A percentile compares a stretch with the other conserved stretches of the same genome.
Evolutionary conservation across 1,140 invertebrate species (phyloP).

Genomic region (Calycopis cecrops): DNA sequence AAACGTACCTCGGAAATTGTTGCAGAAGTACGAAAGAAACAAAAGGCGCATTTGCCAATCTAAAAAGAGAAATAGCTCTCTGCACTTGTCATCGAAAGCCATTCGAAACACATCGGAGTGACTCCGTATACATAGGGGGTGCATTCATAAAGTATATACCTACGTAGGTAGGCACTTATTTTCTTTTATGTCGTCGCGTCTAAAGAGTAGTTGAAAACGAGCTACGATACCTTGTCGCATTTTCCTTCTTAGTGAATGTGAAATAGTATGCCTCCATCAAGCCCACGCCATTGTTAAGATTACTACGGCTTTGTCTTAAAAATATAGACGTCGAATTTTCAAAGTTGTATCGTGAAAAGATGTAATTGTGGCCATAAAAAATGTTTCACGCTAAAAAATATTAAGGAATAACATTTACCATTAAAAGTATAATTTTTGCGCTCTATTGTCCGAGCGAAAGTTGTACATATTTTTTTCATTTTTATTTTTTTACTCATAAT

Average conservation of each 20-base stretch:
- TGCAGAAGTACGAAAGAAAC: slow-evolving; percentile 46
- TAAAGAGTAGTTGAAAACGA: slow-evolving; percentile 66
- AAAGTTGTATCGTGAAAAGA: slow-evolving; percentile 29
- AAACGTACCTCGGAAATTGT: slow-evolving; percentile 40
- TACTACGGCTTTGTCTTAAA: slow-evolving; percentile 56
- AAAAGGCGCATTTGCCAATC: slow-evolving; percentile 62
- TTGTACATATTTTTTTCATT: slow-evolving; percentile 28
- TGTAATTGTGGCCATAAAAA: no score
- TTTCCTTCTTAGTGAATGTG: slow-evolving; percentile 62
- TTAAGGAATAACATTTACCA: not conserved
- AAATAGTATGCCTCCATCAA: slow-evolving; percentile 55
- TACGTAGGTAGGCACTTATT: slow-evolving; percentile 36
- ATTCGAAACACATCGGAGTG: slow-evolving; percentile 65
- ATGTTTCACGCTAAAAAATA: no score
- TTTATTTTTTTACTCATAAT: slow-evolving; percentile 62
- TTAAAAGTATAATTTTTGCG: slow-evolving; percentile 4
- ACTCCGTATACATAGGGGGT: slow-evolving; percentile 50
- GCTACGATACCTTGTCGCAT: slow-evolving; percentile 50
- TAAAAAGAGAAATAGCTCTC: slow-evolving; percentile 62
- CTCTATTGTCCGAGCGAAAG: slow-evolving; percentile 31
- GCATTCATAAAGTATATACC: slow-evolving; percentile 35
- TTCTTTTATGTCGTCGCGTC: slow-evolving; percentile 58
- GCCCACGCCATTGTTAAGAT: slow-evolving; percentile 56
- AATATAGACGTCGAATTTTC: slow-evolving; percentile 37
- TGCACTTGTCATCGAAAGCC: slow-evolving; percentile 70